phyloP scores from a whole-genome alignment of 2,113 vertebrate species.

The Leuciscus idus region DNA sequence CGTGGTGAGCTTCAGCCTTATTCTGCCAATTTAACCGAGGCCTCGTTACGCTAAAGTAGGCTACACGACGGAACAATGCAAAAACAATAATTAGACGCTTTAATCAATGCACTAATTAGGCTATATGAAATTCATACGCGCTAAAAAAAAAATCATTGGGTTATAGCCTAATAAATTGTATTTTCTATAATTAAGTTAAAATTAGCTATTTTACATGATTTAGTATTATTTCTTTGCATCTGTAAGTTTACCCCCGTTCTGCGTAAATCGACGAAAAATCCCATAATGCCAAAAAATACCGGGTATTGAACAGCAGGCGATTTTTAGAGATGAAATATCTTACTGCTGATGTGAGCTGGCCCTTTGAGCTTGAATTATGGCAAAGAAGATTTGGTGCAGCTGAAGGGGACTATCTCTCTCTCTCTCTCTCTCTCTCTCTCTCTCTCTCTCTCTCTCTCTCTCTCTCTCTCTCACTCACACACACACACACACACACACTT shows the following conservation, averaged over 20 bases:
- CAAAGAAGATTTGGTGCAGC: constrained; percentile 62
- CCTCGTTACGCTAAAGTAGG: neutral
- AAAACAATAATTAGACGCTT: constrained; percentile 8
- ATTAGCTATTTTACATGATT: neutral
- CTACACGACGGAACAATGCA: constrained; percentile 14
- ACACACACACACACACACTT: constrained; percentile 1
- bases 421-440: constrained; percentile 56
- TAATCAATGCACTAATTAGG: neutral
- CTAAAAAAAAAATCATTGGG: neutral
- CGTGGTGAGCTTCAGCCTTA: constrained; percentile 22
- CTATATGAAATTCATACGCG: neutral
- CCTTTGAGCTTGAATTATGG: constrained; percentile 72
- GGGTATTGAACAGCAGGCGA: constrained; percentile 45
- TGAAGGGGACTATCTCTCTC: constrained; percentile 59
- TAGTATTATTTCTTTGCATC: constrained; percentile 12
- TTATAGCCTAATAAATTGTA: neutral
- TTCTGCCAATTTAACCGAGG: constrained; percentile 20
- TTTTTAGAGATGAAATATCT: constrained; percentile 65
- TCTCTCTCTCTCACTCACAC: constrained; percentile 13
- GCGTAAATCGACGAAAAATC: constrained; percentile 36
- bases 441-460: constrained; percentile 47
- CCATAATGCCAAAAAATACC: constrained; percentile 46
- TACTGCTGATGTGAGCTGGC: constrained; percentile 63
- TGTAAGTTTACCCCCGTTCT: constrained; percentile 35
- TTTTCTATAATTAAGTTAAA: neutral